phyloP scores from a whole-genome alignment of 2,797 vertebrate species.

The Alosa sapidissima region DNA sequence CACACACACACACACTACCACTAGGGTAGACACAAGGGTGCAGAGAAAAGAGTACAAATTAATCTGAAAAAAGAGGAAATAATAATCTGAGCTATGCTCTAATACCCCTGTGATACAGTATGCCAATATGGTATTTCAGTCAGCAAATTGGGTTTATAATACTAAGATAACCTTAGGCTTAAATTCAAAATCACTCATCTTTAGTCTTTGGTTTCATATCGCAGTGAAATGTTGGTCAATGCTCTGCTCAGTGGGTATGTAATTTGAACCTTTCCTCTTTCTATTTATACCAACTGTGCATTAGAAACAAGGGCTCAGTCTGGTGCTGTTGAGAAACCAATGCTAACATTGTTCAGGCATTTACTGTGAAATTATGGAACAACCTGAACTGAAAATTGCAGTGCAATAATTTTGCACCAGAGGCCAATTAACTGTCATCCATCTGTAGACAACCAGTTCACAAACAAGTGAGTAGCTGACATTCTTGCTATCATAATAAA shows the following conservation, averaged over 20 bases:
- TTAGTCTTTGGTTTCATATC: constrained; percentile 41
- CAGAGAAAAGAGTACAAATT: too few relatives aligned
- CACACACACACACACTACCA: constrained; percentile 1
- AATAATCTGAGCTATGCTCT: not conserved
- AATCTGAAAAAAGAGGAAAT: too few relatives aligned
- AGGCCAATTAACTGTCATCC: too few relatives aligned
- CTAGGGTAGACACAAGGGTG: not conserved
- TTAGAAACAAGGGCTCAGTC: too few relatives aligned
- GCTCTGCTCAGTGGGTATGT: constrained; percentile 59
- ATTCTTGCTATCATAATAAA: too few relatives aligned
- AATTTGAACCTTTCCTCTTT: not conserved
- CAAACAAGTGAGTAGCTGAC: too few relatives aligned
- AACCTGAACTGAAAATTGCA: too few relatives aligned
- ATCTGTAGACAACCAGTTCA: too few relatives aligned
- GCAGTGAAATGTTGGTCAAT: constrained; percentile 47
- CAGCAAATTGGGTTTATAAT: not conserved
- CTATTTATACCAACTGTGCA: not conserved
- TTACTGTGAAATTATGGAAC: too few relatives aligned
- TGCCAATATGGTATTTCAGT: not conserved
- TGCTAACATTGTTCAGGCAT: too few relatives aligned
- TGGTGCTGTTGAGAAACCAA: too few relatives aligned
- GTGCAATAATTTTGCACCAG: too few relatives aligned
- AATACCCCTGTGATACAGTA: not conserved
- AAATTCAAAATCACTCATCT: not conserved
- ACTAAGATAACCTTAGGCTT: not conserved